Evolutionary conservation across 2,113 vertebrate genomes (phyloP).

Genomic region (Carassius auratus): DNA sequence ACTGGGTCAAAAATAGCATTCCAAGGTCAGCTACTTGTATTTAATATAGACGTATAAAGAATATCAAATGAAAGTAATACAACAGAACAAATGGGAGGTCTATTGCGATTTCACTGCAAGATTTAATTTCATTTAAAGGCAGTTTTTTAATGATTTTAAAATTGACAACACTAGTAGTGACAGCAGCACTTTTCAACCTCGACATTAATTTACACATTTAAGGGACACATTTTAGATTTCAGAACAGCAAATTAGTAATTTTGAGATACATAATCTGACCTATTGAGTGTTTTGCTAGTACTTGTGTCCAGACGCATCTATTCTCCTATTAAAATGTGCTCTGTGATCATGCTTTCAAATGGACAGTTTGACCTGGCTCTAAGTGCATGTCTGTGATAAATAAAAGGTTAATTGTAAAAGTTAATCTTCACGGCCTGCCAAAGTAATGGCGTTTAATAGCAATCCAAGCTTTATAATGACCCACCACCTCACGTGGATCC

Average conservation of each 20-base stretch:
- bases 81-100: background rate
- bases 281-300: background rate
- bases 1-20: background rate
- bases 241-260: background rate
- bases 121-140: background rate
- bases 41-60: background rate
- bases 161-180: background rate
- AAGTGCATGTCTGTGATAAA: conserved; percentile 68
- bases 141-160: background rate
- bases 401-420: conserved; percentile 76
- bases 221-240: background rate
- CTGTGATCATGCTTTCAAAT: conserved; percentile 67
- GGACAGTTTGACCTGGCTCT: conserved; percentile 68
- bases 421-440: conserved; percentile 70
- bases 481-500: conserved; percentile 59
- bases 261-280: background rate
- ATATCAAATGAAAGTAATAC: background rate
- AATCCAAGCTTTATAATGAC: conserved; percentile 63
- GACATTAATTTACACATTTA: background rate
- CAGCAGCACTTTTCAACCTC: background rate
- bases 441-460: conserved; percentile 66
- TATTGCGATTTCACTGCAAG: background rate
- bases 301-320: background rate
- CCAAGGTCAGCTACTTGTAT: background rate
- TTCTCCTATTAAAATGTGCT: conserved; percentile 52